A percentile compares a stretch with the other conserved stretches of the same genome.
phyloP scores from a whole-genome alignment of 2,888 invertebrate species.

The Agrilus biguttatus region DNA sequence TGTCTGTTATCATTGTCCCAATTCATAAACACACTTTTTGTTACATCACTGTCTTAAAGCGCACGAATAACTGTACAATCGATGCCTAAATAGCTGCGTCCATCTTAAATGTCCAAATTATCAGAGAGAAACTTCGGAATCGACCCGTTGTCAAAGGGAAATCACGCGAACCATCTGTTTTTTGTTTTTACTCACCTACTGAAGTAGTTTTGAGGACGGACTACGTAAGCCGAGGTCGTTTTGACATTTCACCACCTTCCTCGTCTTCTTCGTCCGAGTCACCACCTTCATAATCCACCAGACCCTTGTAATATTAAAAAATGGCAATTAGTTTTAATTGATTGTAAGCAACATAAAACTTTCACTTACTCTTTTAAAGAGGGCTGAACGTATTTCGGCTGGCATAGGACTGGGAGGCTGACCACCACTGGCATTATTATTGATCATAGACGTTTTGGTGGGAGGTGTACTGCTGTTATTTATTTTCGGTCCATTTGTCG shows the following conservation, averaged over 20 bases:
- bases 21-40: no score
- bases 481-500: constrained; percentile 24
- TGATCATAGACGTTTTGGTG: constrained; percentile 28
- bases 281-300: constrained; percentile 95
- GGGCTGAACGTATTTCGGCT: constrained; percentile 30
- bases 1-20: no score
- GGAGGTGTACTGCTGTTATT: constrained; percentile 23
- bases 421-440: constrained; percentile 30
- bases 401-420: constrained; percentile 20
- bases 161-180: no score
- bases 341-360: no score
- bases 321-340: not conserved
- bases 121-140: no score
- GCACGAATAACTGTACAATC: no score
- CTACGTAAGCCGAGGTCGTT: constrained; percentile 67
- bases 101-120: no score
- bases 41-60: no score
- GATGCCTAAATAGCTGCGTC: no score
- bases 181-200: no score
- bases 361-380: constrained; percentile 35
- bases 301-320: constrained; percentile 43
- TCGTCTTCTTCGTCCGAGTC: constrained; percentile 94
- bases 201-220: constrained; percentile 13
- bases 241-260: constrained; percentile 42
- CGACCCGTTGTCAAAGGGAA: no score